A percentile compares a stretch with the other conserved stretches of the same genome.
These are phyloP conservation scores for Cerastoderma edule DNA, from an alignment of 2,888 invertebrate species.

Conservation along the genomic window DNA sequence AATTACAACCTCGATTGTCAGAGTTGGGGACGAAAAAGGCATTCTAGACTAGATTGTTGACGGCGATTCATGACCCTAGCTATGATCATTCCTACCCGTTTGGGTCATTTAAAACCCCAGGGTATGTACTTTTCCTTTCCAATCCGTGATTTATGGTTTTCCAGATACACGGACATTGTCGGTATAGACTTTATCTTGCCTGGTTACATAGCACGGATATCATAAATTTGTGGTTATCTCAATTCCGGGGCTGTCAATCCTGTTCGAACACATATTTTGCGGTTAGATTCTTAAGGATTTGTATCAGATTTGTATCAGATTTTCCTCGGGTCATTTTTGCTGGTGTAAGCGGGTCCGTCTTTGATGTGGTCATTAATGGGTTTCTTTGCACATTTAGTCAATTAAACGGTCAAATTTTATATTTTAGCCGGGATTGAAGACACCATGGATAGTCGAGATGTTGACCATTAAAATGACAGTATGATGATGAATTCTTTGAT, in stretches of 20 bases:
- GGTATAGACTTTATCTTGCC: slow-evolving; percentile 30
- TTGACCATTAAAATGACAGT: no score
- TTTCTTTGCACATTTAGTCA: slow-evolving; percentile 48
- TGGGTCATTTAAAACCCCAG: slow-evolving; percentile 36
- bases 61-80: no score
- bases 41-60: no score
- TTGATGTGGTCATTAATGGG: slow-evolving; percentile 48
- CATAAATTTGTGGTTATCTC: slow-evolving; percentile 57
- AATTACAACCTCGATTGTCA: no score
- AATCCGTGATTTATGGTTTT: slow-evolving; percentile 45
- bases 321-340: slow-evolving; percentile 18
- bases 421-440: slow-evolving; percentile 40
- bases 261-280: slow-evolving; percentile 40
- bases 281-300: not conserved
- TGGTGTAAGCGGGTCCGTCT: slow-evolving; percentile 41
- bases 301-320: slow-evolving; percentile 2
- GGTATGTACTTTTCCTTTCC: slow-evolving; percentile 14
- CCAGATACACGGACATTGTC: slow-evolving; percentile 45
- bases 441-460: no score
- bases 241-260: slow-evolving; percentile 44
- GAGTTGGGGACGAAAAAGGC: no score
- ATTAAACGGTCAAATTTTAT: slow-evolving; percentile 53
- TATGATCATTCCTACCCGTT: no score
- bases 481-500: no score
- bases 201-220: slow-evolving; percentile 38